Percentiles rank a stretch among this genome's conserved stretches.
Conservation (phyloP, 2,113 vertebrate species). For the Pelobates fuscus region DNA sequence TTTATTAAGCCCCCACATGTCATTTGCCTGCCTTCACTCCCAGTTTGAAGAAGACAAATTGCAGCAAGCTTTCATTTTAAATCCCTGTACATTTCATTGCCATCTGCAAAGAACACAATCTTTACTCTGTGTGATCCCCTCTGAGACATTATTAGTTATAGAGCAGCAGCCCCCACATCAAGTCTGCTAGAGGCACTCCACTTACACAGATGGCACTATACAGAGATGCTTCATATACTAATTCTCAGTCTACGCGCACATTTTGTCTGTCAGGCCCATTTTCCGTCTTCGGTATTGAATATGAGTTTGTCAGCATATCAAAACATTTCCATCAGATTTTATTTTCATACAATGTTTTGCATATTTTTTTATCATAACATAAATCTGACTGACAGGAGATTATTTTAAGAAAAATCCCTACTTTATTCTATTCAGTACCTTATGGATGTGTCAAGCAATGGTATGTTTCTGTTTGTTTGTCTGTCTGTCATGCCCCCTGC, state of each 20-base stretch:
- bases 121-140: background rate
- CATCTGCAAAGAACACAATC: slow-evolving; percentile 5
- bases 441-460: too few relatives aligned
- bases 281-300: background rate
- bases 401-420: too few relatives aligned
- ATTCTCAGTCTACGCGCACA: background rate
- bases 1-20: background rate
- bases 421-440: too few relatives aligned
- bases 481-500: too few relatives aligned
- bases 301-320: background rate
- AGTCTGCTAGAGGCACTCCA: background rate
- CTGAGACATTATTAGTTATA: slow-evolving; percentile 6
- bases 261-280: background rate
- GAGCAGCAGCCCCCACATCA: background rate
- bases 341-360: background rate
- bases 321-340: background rate
- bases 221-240: background rate
- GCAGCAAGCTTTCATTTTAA: slow-evolving; percentile 3
- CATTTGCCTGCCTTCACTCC: background rate
- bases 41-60: slow-evolving; percentile 15
- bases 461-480: too few relatives aligned
- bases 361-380: too few relatives aligned
- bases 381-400: too few relatives aligned
- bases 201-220: background rate
- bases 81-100: background rate